Evolutionary conservation across 2,797 vertebrate species (phyloP), one percentile per base, ranked within the genome.

Genomic region (Luscinia megarhynchos): DNA sequence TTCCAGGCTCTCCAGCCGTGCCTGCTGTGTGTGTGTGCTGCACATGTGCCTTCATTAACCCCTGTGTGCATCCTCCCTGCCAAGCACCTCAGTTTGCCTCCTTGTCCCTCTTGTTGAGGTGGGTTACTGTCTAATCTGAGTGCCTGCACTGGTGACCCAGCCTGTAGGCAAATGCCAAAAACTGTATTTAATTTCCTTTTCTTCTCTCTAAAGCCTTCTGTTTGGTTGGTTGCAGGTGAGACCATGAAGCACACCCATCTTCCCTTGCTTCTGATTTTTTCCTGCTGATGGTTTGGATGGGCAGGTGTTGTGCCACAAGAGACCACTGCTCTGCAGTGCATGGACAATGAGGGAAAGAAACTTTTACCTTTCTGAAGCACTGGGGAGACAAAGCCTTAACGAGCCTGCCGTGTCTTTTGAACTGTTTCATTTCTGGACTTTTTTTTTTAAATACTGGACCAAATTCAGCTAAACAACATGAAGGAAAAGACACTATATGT

Each of bases 341-440:
- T 0, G 46, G 95, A 96, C 94, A 93, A 75, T 55, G 94, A 80
- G 66, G 79, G 62, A 95, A 94, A 95, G 89, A 93, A 90, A 64
- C 86, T 94, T 93, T 80, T 76, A 86, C 83, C 92, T 97, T 97
- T 72, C 92, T 84, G 97, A 97, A 97, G 98, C 98, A 95, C 95
- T 90, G 84, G 98, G 97, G 97, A 97, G 98, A 98, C 94, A 96
- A 97, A 98, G 99, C 98, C 99, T 99, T 99, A 99, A 98, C 97
- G 84, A 98, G 98, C 98, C 97, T 98, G 97, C 96, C 94, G 97
- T 97, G 98, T 98, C 98, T 96, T 98, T 97, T 94, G 93, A 97
- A 97, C 93, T 96, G 93, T 97, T 98, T 97, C n/a, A 94, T 97
- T 97, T 97, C 96, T 95, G 96, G 94, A 98, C 96, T 6, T 96